These are phyloP conservation scores for Volucella zonaria DNA, from an alignment of 2,888 invertebrate species.

Conservation along the genomic window DNA sequence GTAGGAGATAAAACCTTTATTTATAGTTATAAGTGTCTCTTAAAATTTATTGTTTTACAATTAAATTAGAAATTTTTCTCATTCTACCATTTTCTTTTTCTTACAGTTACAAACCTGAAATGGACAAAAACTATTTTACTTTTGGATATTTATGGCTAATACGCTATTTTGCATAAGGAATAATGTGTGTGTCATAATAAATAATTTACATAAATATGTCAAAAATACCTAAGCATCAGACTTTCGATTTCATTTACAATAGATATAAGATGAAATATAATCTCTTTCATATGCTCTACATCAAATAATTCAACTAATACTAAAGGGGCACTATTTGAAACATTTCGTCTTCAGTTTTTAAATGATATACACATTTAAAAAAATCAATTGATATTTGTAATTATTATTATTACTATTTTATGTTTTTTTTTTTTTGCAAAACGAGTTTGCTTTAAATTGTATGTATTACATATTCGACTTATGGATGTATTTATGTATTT, in stretches of 20 bases:
- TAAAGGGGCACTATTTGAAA: constrained; percentile 25
- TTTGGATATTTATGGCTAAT: constrained; percentile 64
- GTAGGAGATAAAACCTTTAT: too few species aligned
- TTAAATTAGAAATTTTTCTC: not conserved
- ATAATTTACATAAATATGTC: constrained; percentile 54
- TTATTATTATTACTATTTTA: constrained; percentile 3
- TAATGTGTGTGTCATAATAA: constrained; percentile 55
- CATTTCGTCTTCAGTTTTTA: constrained; percentile 45
- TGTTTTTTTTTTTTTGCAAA: constrained; percentile 35
- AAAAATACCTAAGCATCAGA: constrained; percentile 32
- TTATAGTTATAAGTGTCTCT: too few species aligned
- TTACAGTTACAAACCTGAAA: constrained; percentile 68
- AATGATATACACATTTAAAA: constrained; percentile 33
- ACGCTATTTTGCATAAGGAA: constrained; percentile 50
- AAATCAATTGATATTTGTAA: constrained; percentile 40
- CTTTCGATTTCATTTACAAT: constrained; percentile 54
- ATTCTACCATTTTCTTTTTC: constrained; percentile 28
- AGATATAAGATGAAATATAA: constrained; percentile 25
- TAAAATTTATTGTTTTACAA: not conserved
- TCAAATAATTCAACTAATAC: constrained; percentile 3
- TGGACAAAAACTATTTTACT: constrained; percentile 64
- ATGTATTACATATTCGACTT: constrained; percentile 65
- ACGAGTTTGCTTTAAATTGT: constrained; percentile 59
- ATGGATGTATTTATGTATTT: constrained; percentile 73
- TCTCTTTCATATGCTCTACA: constrained; percentile 33